Evolutionary conservation across 2,888 invertebrate species (phyloP), one percentile per base, ranked within the genome.

Genomic region (Epirrita christyi): DNA sequence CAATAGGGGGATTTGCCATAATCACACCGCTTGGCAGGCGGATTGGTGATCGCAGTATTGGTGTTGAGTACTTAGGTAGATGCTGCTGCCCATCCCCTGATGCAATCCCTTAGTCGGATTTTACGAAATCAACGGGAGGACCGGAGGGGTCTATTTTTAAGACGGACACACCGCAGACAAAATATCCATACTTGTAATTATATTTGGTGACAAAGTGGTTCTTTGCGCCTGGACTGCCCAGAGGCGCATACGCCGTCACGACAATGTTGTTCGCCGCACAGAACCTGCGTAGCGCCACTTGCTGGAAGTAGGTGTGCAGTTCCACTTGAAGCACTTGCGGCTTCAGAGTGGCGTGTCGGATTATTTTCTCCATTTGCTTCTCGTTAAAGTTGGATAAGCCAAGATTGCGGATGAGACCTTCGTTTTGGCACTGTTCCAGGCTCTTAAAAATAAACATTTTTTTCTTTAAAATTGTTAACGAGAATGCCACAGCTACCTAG

Each of bases 371-470:
- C 51, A 97, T 92, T 86, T 97, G 97, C 11, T 85, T 76, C 57
- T 92, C 91, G 75, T 95, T 96, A 82, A 96, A 97, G 82, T 97
- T 97, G 47, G 97, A 97, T 48, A 97, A 76, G 2, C 97, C 97
- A 64, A 97, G 94, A n/a, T 96, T 93, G 73, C 93, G 94, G 0
- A 93, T 83, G 15, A 93, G 85, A 2, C 96, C 96, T 49, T 90
- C 85, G 62, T 92, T 92, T 44, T 96, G 95, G 73, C 94, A 93
- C 53, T 93, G 85, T 80, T 96, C 96, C 95, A 96, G 93, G 75
- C 88, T 94, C 96, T 96, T 67, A 10, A 76, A 69, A 6, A 53
- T 40, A 13, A 21, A 21, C 21, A 21, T 21, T 4, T 3, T 21
- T 21, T 21, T 21, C 2, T 4, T 21, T 21, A 4, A 3, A 21